Base-by-base conservation (phyloP, 2,888 invertebrate genomes). In the Ophraella communa region DNA sequence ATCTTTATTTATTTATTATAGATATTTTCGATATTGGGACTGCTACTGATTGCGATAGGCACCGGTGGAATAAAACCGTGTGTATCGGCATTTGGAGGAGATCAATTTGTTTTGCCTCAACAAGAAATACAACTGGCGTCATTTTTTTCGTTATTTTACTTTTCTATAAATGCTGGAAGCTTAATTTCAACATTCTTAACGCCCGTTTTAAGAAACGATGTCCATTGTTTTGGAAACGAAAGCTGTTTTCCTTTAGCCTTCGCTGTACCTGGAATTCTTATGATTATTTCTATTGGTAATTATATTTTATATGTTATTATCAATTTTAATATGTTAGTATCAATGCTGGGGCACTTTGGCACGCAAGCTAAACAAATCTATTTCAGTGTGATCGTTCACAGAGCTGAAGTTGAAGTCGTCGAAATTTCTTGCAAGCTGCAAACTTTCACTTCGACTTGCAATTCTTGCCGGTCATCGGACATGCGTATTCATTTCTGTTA, bases 41-140 rank as follows among this genome's bases (percentile, higher is more conserved):
- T 93, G 14, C 72, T 90, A 0, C 81, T 92, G 23, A 94, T 98
- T 74, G 95, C 95, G 0, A 75, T 96, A 11, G 96, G 96, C 0
- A 95, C 96, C 0, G 97, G 97, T 1, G 96, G 96, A 1, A 98
- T 98, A 73, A 98, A 98, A 78, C 96, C 97, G 0, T 97, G 96
- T 77, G 96, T 98, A 0, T 87, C 95, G 0, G 94, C 97, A 0
- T 97, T 98, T 80, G 98, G 97, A 0, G 97, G 96, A 0, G 97
- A 98, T 80, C 97, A 96, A 82, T 96, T 96, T 81, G 85, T 88
- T 52, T 73, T 93, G 52, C 93, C 93, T 0, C 89, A 92, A 52
- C 94, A 96, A 83, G 89, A 89, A 73, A 84, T 84, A 73, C 90
- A 93, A 78, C 83, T 96, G 65, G 89, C 90, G 14, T 88, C 88